A percentile compares a stretch with the other conserved stretches of the same genome.
phyloP scores from a whole-genome alignment of 1,140 invertebrate genomes.

The Lepidotrigona ventralis region DNA sequence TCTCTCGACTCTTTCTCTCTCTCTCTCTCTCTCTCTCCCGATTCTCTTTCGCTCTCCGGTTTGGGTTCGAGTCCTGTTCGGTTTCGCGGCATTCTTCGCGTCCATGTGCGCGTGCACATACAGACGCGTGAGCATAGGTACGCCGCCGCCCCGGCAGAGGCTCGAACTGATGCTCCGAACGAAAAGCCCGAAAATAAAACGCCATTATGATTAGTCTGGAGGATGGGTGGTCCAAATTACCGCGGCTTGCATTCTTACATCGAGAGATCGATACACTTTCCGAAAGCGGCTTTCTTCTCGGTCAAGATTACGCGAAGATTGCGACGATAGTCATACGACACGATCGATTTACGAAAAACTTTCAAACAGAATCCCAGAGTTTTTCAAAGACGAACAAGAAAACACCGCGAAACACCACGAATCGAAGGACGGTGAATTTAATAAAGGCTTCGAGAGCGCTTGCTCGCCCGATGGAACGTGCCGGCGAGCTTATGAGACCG shows the following conservation, averaged over 20 bases:
- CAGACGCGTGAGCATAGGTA: conserved; percentile 1
- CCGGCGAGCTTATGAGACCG: conserved; percentile 49
- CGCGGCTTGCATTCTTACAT: conserved; percentile 42
- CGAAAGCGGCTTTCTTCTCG: neutral
- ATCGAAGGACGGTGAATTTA: neutral
- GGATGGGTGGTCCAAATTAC: conserved; percentile 79
- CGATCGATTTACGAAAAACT: neutral
- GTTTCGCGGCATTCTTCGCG: conserved; percentile 28
- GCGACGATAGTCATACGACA: neutral
- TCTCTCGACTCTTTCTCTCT: neutral
- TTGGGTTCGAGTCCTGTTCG: conserved; percentile 3
- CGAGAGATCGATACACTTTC: conserved; percentile 35
- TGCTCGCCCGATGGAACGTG: neutral
- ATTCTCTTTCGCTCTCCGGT: conserved; percentile 8
- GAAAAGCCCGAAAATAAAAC: conserved; percentile 77
- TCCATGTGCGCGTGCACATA: neutral
- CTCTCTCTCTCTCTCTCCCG: conserved; percentile 8
- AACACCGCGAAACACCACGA: neutral
- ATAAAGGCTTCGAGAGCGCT: neutral
- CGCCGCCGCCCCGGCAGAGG: conserved; percentile 32
- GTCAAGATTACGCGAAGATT: neutral
- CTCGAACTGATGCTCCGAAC: conserved; percentile 48
- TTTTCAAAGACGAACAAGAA: neutral
- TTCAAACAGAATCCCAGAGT: neutral
- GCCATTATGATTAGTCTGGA: conserved; percentile 76